Base-by-base conservation (phyloP, 2,888 invertebrate species). In the Cephonodes hylas region DNA sequence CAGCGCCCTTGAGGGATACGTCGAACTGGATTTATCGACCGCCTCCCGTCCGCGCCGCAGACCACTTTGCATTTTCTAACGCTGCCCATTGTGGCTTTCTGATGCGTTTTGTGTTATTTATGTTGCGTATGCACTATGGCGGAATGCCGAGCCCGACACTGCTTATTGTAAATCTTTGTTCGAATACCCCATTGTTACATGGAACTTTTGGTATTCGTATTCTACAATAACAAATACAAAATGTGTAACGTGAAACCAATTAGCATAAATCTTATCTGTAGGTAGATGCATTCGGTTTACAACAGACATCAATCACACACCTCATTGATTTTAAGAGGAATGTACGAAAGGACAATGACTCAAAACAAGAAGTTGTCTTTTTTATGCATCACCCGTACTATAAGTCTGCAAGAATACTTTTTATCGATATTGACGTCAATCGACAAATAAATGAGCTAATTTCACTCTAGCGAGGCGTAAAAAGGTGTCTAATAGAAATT, bases 1-100 rank as follows among this genome's bases (percentile, higher is more conserved):
- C 64, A 67, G 76, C 84, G 88, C 88, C 89, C 90, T 90, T 90
- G 89, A 85, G 83, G 81, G 75, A 81, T 73, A 80, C 85, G 77
- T 83, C 84, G 85, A 88, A 89, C 89, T 84, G 88, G 89, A 90
- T 89, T 88, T 88, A 89, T 88, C 76, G 81, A 69, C 75, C 31
- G 45, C 61, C 57, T 22, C 56, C 31, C 27, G 56, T 25, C 42
- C 38, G 46, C 13, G 18, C 46, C 13, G 18, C 46, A 18, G 56
- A 61, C 56, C 44, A 45, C 45, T 61, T 58, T 58, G 57, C 42
- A 65, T 56, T 58, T 61, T 38, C 65, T 60, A 31, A 60, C 38
- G 20, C 53, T 23, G 61, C 57, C 60, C 65, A 70, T 68, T 65
- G 65, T 38, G 60, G 25, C 38, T 59, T 46, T n/a, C 38, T 38